Base-by-base conservation (phyloP, 2,888 invertebrate species). In the Helobdella robusta region DNA sequence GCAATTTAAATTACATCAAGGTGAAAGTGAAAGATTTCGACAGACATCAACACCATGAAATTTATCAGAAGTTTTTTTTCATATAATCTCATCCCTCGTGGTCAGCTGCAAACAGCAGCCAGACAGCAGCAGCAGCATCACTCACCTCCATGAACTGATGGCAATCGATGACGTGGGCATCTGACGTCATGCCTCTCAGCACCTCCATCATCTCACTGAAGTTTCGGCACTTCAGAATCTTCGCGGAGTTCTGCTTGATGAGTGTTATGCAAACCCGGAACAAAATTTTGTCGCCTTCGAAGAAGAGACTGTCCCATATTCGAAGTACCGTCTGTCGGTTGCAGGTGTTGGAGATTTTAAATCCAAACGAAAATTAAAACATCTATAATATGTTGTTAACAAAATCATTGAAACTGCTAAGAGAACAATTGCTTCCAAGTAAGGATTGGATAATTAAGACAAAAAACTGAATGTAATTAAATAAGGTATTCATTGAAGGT, bases 261-360 rank as follows among this genome's bases (percentile, higher is more conserved):
- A 94, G 82, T 11, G 91, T 87, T 70, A 94, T 76, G 63, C 89
- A 90, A 2, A 91, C 91, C 72, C 93, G 84, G 78, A 94, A 89
- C 71, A 95, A 82, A 72, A 94, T 87, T 82, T 93, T 93, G 67
- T 88, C 89, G 52, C 94, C 94, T 80, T 95, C 94, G 73, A 88
- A 87, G 81, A 95, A 93, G 67, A 94, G 81, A 76, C 92, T 91
- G 80, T 95, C 94, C 93, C 94, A 94, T 80, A 94, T 88, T 75
- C 94, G 84, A 28, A 93, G 82, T 50, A 92, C 91, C 6, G 94
- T 94, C 85, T 86, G 78, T 20, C n/a, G 15, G 25, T 23, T 1
- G 15, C 23, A 48, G 20, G 32, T 6, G 30, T 28, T 2, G n/a
- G 46, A 46, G n/a, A n/a, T n/a, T n/a, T n/a, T n/a, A n/a, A n/a